Evolutionary conservation across 2,888 invertebrate species (phyloP).

Genomic region (Epirrhoe tristata): DNA sequence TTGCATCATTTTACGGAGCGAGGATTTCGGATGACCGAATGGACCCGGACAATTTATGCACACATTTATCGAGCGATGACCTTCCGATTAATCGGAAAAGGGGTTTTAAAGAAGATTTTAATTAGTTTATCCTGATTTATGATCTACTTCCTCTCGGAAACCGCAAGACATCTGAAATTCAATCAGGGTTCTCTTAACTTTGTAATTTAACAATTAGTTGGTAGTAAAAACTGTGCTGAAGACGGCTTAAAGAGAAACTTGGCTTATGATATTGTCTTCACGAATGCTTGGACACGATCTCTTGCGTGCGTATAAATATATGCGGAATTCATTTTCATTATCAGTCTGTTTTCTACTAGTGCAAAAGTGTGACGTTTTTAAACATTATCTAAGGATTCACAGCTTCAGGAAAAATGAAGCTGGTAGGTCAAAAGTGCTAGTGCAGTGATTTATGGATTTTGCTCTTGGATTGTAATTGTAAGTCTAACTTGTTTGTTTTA

Average conservation of each 20-base stretch:
- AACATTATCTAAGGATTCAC: constrained; percentile 55
- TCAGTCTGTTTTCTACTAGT: constrained; percentile 76
- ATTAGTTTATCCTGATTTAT: constrained; percentile 50
- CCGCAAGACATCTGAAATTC: constrained; percentile 8
- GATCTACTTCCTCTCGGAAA: constrained; percentile 9
- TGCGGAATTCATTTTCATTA: constrained; percentile 85
- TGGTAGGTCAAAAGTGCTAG: constrained; percentile 75
- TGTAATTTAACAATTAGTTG: constrained; percentile 27
- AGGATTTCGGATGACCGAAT: constrained; percentile 58
- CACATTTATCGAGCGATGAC: constrained; percentile 61
- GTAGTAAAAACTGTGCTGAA: constrained; percentile 39
- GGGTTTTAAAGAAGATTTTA: constrained; percentile 51
- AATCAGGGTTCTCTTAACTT: constrained; percentile 5
- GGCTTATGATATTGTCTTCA: constrained; percentile 72
- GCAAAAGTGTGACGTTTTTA: constrained; percentile 73
- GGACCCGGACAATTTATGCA: constrained; percentile 60
- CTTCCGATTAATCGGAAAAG: constrained; percentile 46
- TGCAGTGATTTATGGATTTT: constrained; percentile 54
- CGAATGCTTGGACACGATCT: constrained; percentile 77
- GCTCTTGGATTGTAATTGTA: constrained; percentile 50
- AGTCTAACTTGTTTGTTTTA: constrained; percentile 51
- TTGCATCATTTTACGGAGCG: constrained; percentile 69
- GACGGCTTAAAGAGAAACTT: constrained; percentile 69
- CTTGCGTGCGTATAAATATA: constrained; percentile 83
- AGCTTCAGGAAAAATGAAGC: constrained; percentile 79